Base-by-base conservation (phyloP, 2,888 invertebrate genomes). In the Lithophane leautieri region DNA sequence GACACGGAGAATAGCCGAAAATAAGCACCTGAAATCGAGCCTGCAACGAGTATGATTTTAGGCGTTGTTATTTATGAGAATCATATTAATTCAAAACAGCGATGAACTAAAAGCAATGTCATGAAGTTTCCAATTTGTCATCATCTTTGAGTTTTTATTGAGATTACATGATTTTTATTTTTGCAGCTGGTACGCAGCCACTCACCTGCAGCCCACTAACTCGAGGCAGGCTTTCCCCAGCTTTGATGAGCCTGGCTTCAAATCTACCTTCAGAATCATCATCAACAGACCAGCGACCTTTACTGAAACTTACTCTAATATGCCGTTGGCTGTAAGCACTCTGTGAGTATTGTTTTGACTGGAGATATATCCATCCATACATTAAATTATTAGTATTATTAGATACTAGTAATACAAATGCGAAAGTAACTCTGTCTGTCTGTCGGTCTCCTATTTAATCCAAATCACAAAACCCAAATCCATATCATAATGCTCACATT, bases 151-250 rank as follows among this genome's bases (percentile, higher is more conserved):
- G 16, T 19, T 34, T 47, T 25, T 4, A 25, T 58, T 8, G 12
- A 74, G 25, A 22, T 19, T 4, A 16, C 12, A 25, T 44, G 16
- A 22, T 65, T 65, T 11, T 66, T 61, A 75, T 40, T 47, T 73
- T 86, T 83, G 40, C 91, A 98, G 98, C 89, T 98, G 98, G 98
- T 97, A 98, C 76, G 98, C 97, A 0, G 97, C 98, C 0, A 98
- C 98, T 22, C 98, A 98, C 90, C 97, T 98, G 89, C 98, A 98
- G 93, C 97, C 98, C 0, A 98, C 98, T 0, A 97, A 98, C 91
- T 98, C 98, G 0, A 97, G 98, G 58, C 97, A 97, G 88, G 98
- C 98, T 2, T 98, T 98, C 94, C 98, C 98, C 0, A 98, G 98
- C 91, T 98, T 98, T 88, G 98, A 98, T 92, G 98, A 98, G 90